Base-by-base conservation (phyloP, 2,797 vertebrate genomes). In the Scarus forsteni region DNA sequence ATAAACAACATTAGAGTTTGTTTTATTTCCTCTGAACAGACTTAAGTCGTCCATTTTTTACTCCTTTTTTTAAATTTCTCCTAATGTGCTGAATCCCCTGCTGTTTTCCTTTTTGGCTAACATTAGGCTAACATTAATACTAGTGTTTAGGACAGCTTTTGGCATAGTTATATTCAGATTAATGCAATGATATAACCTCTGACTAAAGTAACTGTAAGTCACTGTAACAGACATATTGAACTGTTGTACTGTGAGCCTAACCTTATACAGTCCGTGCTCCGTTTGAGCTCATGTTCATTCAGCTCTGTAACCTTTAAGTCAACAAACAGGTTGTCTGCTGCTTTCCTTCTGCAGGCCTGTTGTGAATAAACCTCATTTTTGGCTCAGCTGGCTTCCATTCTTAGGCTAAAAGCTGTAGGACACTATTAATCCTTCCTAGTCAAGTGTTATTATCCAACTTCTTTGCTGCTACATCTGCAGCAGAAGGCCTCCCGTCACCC, bases 131-230 rank as follows among this genome's bases (percentile, higher is more conserved):
- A 68, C 42, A 68, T 53, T 60, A 70, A 35, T 42, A 52, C 19
- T 51, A 69, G 51, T 56, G 40, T 56, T 46, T 66, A 67, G 66
- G 53, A 19, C 54, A 80, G 53, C 75, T 67, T 63, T 64, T 27
- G 15, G 6, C 50, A 49, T 66, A 65, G 61, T 64, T 70, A 58
- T 72, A 73, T 61, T 72, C 78, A 64, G 60, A 61, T 74, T 71
- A 76, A 75, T 44, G 48, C 74, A 72, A 77, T 79, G 83, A 63
- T 83, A 55, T 84, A 76, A 77, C 75, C 66, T 87, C 61, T 58
- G 73, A 88, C 77, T 87, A 60, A 88, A 91, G 79, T 88, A 91
- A 87, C 77, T 81, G 81, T 84, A 72, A 89, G 58, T 78, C 82
- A 77, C 67, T 82, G 77, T 77, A 86, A 84, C 73, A 87, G 82